Evolutionary conservation across 2,113 vertebrate genomes (phyloP).

Genomic region (Nipponia nippon): DNA sequence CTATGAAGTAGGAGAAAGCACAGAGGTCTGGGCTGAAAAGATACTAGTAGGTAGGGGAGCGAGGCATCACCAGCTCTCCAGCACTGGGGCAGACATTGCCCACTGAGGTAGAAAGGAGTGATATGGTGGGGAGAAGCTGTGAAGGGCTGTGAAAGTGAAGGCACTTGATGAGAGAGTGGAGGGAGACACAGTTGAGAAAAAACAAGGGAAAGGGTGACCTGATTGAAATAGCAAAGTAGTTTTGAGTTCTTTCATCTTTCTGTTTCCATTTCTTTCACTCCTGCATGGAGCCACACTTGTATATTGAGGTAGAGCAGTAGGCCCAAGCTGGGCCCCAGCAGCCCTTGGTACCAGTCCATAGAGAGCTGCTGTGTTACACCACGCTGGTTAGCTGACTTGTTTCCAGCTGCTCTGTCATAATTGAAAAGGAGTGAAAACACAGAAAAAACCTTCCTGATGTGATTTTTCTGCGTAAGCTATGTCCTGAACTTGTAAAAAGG

Average conservation of each 20-base stretch:
- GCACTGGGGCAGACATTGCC: not conserved
- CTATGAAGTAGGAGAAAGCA: not conserved
- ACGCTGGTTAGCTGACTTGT: fast-evolving
- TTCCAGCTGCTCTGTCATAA: not conserved
- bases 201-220: not conserved
- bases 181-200: not conserved
- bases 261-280: not conserved
- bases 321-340: not conserved
- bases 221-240: not conserved
- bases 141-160: not conserved
- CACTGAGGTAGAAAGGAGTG: not conserved
- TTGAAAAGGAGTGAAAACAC: not conserved
- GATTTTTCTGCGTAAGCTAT: not conserved
- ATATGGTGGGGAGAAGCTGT: not conserved
- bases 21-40: not conserved
- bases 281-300: not conserved
- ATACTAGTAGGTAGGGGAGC: not conserved
- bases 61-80: not conserved
- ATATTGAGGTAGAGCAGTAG: not conserved
- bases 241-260: not conserved
- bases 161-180: not conserved
- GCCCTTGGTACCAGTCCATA: not conserved
- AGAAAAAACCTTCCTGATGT: not conserved
- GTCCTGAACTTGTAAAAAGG: not conserved
- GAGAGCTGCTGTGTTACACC: not conserved